Base-by-base conservation (phyloP, 2,888 invertebrate species). In the Noctua janthe region DNA sequence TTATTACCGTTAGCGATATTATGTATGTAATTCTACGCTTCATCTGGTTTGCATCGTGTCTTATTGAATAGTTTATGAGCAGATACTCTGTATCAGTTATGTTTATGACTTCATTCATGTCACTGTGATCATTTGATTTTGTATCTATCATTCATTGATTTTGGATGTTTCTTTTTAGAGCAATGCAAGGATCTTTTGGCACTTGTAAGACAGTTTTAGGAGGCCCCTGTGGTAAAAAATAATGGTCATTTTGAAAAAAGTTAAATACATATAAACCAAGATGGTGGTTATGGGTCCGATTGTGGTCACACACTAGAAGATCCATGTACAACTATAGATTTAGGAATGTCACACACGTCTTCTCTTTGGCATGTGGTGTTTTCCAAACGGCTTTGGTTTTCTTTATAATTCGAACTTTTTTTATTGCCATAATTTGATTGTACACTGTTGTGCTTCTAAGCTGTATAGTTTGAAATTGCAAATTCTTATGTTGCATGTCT, bases 401-500 rank as follows among this genome's bases (percentile, higher is more conserved):
- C 10, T 23, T 8, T 35, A 54, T 7, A n/a, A 23, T 62, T 64
- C 13, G 15, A 49, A n/a, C 20, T n/a, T 66, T 64, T 66, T 47
- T 47, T 47, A 6, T 43, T 64, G 10, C 29, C 47, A 29, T 69
- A 3, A 62, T 59, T 49, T 62, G 1, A 39, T 17, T 15, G n/a
- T 35, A 67, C 17, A 35, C 7, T 69, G 17, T 77, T 43, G 29
- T 71, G 15, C 39, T 71, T 51, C 49, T 49, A n/a, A 69, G 49
- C 43, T 66, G 17, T 66, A 20, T 35, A 43, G 62, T 75, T 69
- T 64, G 11, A 69, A 81, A 71, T 71, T 72, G 56, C 71, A 86
- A 82, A 82, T 77, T 74, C 67, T 74, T 51, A 59, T 73, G 49
- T 84, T 82, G 86, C 83, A 86, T 82, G 87, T 84, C 67, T 74